Percentiles rank a stretch among this genome's conserved stretches.
phyloP scores from a whole-genome alignment of 2,888 invertebrate species.

The Ormia ochracea region DNA sequence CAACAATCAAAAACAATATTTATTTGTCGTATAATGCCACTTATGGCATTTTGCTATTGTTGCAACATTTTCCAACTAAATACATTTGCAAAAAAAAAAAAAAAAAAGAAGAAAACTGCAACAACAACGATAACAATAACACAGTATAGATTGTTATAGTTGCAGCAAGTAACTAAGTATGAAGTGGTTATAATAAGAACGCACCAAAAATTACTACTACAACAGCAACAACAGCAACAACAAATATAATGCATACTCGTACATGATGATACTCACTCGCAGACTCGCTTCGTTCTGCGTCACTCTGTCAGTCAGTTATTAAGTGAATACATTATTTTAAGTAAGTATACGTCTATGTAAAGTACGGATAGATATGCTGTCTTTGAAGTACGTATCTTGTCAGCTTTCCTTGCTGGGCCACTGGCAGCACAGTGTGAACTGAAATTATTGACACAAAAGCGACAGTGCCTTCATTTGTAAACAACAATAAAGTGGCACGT shows the following conservation, averaged over 20 bases:
- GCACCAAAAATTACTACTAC: conserved; percentile 49
- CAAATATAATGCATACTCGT: conserved; percentile 34
- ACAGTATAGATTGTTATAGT: conserved; percentile 59
- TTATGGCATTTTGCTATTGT: conserved; percentile 57
- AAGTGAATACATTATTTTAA: conserved; percentile 30
- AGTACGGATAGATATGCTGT: conserved; percentile 11
- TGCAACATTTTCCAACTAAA: conserved; percentile 60
- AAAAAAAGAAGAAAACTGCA: no score
- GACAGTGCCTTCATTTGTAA: no score
- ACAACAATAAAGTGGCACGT: no score
- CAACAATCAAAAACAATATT: conserved; percentile 6
- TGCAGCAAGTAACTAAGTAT: conserved; percentile 56
- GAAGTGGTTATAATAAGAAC: conserved; percentile 60
- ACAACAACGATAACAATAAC: conserved; percentile 31
- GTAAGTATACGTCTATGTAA: neutral
- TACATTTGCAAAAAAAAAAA: conserved; percentile 47
- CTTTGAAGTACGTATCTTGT: conserved; percentile 39
- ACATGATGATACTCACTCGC: conserved; percentile 1
- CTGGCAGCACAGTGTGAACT: neutral
- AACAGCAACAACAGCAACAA: neutral
- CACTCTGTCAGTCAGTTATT: neutral
- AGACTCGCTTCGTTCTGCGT: conserved; percentile 2
- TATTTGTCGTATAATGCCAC: conserved; percentile 53
- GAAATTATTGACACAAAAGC: neutral
- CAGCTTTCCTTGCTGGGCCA: conserved; percentile 12